A percentile compares a stretch with the other conserved stretches of the same genome.
phyloP scores from a whole-genome alignment of 2,888 invertebrate genomes.

The Diogma glabrata region DNA sequence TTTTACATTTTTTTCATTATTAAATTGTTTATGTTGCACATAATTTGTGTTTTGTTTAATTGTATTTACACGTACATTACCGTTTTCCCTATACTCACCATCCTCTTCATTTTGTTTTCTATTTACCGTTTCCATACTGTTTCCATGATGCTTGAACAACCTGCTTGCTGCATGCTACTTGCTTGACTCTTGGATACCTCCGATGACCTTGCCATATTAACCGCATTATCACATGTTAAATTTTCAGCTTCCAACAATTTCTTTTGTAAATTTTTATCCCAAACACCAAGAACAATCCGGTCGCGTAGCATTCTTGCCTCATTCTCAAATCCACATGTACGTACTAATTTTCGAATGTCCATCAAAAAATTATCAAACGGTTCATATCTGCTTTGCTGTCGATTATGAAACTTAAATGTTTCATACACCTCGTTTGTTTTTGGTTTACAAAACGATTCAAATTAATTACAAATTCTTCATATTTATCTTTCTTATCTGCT shows the following conservation, averaged over 20 bases:
- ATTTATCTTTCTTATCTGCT: background rate
- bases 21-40: too few relatives aligned
- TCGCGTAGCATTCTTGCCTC: background rate
- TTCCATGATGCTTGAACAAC: too few relatives aligned
- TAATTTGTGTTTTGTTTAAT: too few relatives aligned
- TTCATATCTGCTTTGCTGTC: background rate
- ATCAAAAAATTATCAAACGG: background rate
- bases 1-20: too few relatives aligned
- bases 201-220: background rate
- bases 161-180: too few relatives aligned
- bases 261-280: background rate
- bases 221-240: background rate
- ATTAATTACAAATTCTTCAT: background rate
- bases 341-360: background rate
- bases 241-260: background rate
- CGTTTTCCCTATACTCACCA: too few relatives aligned
- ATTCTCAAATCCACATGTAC: background rate
- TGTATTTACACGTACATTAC: too few relatives aligned
- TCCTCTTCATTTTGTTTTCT: too few relatives aligned
- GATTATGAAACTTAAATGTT: background rate
- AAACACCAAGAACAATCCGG: background rate
- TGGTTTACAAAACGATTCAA: background rate
- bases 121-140: too few relatives aligned
- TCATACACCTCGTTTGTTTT: background rate
- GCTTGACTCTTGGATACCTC: too few relatives aligned